Evolutionary conservation across 2,888 invertebrate species (phyloP), one percentile per base, ranked within the genome.

Genomic region (Platerodrilus igneus): DNA sequence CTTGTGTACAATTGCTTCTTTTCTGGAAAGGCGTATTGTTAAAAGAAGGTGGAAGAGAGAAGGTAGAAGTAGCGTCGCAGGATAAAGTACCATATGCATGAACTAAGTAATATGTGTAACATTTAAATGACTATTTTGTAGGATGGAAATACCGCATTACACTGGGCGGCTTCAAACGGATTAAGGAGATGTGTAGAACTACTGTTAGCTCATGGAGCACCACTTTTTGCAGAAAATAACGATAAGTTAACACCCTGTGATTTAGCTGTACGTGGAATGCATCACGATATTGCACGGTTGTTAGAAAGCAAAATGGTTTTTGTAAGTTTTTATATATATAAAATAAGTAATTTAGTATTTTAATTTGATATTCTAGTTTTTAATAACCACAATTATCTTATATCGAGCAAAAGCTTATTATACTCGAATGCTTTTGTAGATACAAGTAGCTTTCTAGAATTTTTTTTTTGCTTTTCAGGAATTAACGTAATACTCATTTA

Each of bases 251-350:
- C 81, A 17, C 77, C 81, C 2, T 81, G 81, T 60, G 81, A 81
- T 63, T 63, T 77, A 45, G 81, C 81, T 4, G 77, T 79, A 64
- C 69, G 73, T 50, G 69, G 67, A 25, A 72, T 74, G 3, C 74
- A 78, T 60, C 73, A 75, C 45, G 74, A 76, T 46, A 77, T 82
- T 45, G 81, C 81, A 9, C 68, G 76, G 20, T 73, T 77, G 46
- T 63, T 82, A 20, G 81, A 82, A 63, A 78, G 78, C 29, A 74
- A 77, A 51, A 81, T 81, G 79, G 78, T 82, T 37, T 81, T 81
- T 63, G 75, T 75, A 62, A 72, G 74, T 70, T 44, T n/a, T n/a
- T n/a, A n/a, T n/a, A n/a, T n/a, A n/a, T n/a, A n/a, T n/a, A n/a
- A n/a, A n/a, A n/a, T n/a, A n/a, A n/a, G n/a, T n/a, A n/a, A n/a